Base-by-base conservation (phyloP, 2,888 invertebrate species). In the Camponotus fellah region DNA sequence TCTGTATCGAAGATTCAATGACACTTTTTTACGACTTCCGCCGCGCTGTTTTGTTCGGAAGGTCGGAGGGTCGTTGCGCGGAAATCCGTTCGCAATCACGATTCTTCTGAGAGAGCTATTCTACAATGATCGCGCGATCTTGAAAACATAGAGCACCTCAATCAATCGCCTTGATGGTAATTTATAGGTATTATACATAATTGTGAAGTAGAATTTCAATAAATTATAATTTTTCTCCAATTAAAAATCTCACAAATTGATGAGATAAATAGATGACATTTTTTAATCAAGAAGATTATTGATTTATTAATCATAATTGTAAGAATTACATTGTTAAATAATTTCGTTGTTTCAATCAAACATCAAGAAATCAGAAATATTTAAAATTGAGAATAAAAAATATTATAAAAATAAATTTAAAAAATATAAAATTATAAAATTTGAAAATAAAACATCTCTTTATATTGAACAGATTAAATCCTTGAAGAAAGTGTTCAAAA, bases 1-100 rank as follows among this genome's bases (percentile, higher is more conserved):
- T 43, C 46, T 26, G 21, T 46, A 9, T 34, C 43, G 37, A 40
- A 17, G 17, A 10, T 68, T 89, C 85, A 86, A 85, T 87, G 85
- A 53, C 80, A 85, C 77, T 69, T 46, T 64, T 89, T 88, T 88
- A 89, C 81, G 84, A 89, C 87, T 88, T 89, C 90, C 89, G 88
- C 58, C 60, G 74, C 37, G 72, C 34, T 64, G 82, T 82, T 74
- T 85, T 74, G 53, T 32, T 65, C 65, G 65, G 74, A 89, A 89
- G 81, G 82, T 81, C 82, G 82, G 77, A 56, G 46, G 62, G 69
- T 62, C 34, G 17, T 79, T 65, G 26, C 46, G 12, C 14, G 3
- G 17, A 79, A 72, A 58, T 72, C 12, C 43, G 17, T 32, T 3
- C 21, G 43, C 37, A 9, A 46, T 69, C n/a, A 49, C 12, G 12